Conservation (phyloP, 2,113 vertebrate species). For the Terrapene triunguis region DNA sequence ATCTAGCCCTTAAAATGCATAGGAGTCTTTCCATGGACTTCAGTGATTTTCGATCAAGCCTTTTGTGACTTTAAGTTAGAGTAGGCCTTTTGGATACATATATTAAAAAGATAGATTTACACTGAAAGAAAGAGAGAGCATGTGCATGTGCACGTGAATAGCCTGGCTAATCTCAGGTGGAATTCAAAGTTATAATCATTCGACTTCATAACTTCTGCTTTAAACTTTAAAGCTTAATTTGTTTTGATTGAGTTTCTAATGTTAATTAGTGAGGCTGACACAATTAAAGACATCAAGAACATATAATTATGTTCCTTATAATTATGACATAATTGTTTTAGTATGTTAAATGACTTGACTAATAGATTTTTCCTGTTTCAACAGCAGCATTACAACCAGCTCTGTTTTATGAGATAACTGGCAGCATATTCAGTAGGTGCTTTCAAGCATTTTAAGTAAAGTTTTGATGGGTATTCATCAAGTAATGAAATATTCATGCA, state of each 20-base stretch:
- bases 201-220: conserved; percentile 64
- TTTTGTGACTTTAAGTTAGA: neutral
- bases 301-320: conserved; percentile 79
- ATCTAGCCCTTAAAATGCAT: neutral
- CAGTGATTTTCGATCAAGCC: neutral
- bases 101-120: neutral
- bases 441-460: conserved; percentile 69
- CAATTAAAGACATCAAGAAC: conserved; percentile 75
- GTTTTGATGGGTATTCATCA: conserved; percentile 74
- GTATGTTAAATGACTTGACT: conserved; percentile 70
- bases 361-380: conserved; percentile 73
- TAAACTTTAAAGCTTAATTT: conserved; percentile 76
- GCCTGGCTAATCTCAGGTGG: neutral
- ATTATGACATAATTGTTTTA: conserved; percentile 78
- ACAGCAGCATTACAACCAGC: conserved; percentile 51
- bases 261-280: conserved; percentile 75
- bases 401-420: conserved; percentile 72
- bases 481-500: conserved; percentile 76
- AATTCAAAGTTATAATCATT: conserved; percentile 51
- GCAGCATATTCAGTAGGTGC: conserved; percentile 64
- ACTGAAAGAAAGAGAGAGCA: neutral
- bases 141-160: neutral
- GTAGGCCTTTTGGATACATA: neutral
- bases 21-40: neutral
- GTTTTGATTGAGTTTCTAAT: conserved; percentile 76